phyloP scores from a whole-genome alignment of 2,888 invertebrate species.

The Catonia carolina region DNA sequence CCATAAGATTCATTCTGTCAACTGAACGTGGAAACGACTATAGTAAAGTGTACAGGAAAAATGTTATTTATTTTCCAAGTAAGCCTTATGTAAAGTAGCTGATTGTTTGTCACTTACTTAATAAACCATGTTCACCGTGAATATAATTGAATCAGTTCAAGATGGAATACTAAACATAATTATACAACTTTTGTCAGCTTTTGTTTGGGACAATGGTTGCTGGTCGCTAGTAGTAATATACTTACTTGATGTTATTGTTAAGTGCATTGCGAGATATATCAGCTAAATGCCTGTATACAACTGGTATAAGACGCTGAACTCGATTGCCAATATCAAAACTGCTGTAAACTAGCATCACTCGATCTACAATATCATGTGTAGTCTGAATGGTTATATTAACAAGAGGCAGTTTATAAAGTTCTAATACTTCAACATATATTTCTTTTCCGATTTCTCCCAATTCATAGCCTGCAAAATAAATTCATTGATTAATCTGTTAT shows the following conservation, averaged over 20 bases:
- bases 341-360: conserved; percentile 59
- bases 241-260: conserved; percentile 68
- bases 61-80: no score
- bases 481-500: neutral
- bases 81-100: no score
- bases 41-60: no score
- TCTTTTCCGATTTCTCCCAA: conserved; percentile 56
- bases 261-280: conserved; percentile 71
- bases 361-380: conserved; percentile 54
- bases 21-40: no score
- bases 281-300: conserved; percentile 62
- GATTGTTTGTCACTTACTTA: no score
- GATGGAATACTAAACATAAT: no score
- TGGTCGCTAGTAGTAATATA: no score
- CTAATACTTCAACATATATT: conserved; percentile 54
- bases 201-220: no score
- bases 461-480: conserved; percentile 44
- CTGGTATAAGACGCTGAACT: conserved; percentile 54
- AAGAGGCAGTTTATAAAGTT: conserved; percentile 54
- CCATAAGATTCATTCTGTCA: no score
- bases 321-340: conserved; percentile 68
- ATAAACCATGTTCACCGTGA: no score
- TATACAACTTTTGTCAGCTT: no score
- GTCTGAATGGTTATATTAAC: conserved; percentile 52
- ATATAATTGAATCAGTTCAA: no score